These are phyloP conservation scores for Neocrepidodera transversa DNA, from an alignment of 2,888 invertebrate species.

Conservation along the genomic window DNA sequence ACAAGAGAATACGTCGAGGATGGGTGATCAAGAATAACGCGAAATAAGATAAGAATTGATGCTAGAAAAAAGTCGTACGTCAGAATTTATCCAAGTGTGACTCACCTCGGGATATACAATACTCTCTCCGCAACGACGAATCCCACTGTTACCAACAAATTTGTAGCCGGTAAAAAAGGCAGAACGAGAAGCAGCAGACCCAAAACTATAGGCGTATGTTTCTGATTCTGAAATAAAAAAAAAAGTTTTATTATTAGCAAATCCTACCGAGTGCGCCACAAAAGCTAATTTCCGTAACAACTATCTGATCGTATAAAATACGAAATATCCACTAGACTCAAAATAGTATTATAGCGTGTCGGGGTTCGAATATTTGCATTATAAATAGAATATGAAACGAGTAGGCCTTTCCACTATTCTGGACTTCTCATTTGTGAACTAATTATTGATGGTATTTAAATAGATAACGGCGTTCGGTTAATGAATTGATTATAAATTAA, in stretches of 20 bases:
- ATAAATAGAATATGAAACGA: too few relatives aligned
- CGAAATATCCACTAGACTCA: too few relatives aligned
- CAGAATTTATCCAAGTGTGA: neutral
- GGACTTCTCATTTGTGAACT: too few relatives aligned
- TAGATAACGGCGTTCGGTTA: too few relatives aligned
- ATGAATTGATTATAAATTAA: too few relatives aligned
- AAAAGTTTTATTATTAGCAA: neutral
- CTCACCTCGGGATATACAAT: slow-evolving; percentile 85
- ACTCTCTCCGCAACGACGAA: slow-evolving; percentile 89
- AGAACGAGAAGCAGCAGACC: slow-evolving; percentile 77
- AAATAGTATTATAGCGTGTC: too few relatives aligned
- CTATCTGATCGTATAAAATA: too few relatives aligned
- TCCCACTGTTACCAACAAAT: slow-evolving; percentile 80
- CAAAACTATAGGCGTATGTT: slow-evolving; percentile 71
- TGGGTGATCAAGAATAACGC: neutral
- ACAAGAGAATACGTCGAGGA: neutral
- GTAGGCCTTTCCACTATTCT: too few relatives aligned
- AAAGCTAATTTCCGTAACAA: too few relatives aligned
- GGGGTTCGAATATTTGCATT: too few relatives aligned
- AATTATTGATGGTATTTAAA: too few relatives aligned
- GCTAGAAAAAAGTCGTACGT: neutral
- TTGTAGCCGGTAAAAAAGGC: slow-evolving; percentile 87
- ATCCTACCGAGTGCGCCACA: too few relatives aligned
- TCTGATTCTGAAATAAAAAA: slow-evolving; percentile 65
- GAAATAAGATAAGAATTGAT: neutral